Base-by-base conservation (phyloP, 37 sponge, comb jelly and placozoan species). In the Theonella swinhoei region DNA sequence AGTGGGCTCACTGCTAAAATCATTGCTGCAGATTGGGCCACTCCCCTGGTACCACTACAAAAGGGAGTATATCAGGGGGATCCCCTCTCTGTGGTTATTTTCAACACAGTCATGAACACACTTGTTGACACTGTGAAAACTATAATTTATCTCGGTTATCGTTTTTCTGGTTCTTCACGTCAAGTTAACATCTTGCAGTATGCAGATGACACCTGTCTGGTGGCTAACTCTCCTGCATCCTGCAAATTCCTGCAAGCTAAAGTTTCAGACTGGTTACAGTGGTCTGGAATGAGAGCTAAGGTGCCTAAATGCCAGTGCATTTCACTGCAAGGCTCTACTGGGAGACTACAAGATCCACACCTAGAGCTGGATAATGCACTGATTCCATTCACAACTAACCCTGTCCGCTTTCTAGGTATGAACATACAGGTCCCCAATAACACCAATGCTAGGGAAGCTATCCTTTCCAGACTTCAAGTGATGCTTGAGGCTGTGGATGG, bases 21-120 rank as follows among this genome's bases (percentile, higher is more conserved):
- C 38, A 64, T 26, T 25, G 64, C 67, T 20, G 30, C 20, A 4
- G 19, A 7, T 5, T 77, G 78, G 78, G 20, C 7, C 14, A 79
- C 68, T 79, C 33, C 31, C 2, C 39, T 62, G 1, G 28, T 79
- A 40, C 79, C 38, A 11, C 62, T 30, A 20, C 62, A 76, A 26
- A 41, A 34, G 4, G 43, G 74, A 11, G 74, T 73, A 24, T 39
- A 17, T 42, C 39, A 73, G 43, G 42, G 39, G 40, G 66, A 65
- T 25, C 74, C 42, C 74, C 74, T 73, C 19, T 73, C 74, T 20
- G 74, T 73, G 42, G 25, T 73, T 39, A 39, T 41, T 35, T 73
- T 73, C 42, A 73, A 73, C 42, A 41, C 74, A 3, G 74, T 73
- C 42, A 73, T 73, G 42, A 73, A 73, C 74, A 73, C 42, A 20